Conservation (phyloP, 2,113 vertebrate species). For the Mandrillus leucophaeus region DNA sequence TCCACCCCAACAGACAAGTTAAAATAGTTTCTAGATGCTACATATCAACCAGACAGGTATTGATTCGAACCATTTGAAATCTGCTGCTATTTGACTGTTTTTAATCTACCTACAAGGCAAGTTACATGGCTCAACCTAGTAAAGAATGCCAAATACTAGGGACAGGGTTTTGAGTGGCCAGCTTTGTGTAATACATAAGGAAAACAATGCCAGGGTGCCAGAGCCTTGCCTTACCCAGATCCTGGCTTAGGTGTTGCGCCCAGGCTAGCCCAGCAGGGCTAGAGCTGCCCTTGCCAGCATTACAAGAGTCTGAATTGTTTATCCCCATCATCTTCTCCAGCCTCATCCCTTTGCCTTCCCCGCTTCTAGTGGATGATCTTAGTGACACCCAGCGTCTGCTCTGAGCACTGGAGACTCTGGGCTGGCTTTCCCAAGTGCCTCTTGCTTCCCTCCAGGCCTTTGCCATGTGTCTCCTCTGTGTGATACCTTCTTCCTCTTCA, state of each 20-base stretch:
- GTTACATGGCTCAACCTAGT: not conserved
- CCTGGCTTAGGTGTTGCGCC: not conserved
- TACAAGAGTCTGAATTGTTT: no score
- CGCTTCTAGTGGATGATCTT: not conserved
- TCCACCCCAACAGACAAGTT: not conserved
- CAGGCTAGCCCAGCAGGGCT: not conserved
- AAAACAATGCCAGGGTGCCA: not conserved
- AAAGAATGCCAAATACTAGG: not conserved
- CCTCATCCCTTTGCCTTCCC: not conserved
- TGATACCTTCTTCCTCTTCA: not conserved
- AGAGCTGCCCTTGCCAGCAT: not conserved
- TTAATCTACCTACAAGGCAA: not conserved
- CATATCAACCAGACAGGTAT: not conserved
- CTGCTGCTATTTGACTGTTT: not conserved
- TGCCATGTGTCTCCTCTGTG: not conserved
- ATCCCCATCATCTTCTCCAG: not conserved
- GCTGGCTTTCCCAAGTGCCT: not conserved
- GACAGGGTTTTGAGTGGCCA: not conserved
- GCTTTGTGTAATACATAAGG: not conserved
- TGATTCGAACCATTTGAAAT: not conserved
- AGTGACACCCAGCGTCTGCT: not conserved
- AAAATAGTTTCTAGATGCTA: not conserved
- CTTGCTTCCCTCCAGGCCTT: not conserved
- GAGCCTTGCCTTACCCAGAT: not conserved
- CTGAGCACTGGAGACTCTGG: not conserved